Base-by-base conservation (phyloP, 2,113 vertebrate species). In the Brachyhypopomus occidentalis region DNA sequence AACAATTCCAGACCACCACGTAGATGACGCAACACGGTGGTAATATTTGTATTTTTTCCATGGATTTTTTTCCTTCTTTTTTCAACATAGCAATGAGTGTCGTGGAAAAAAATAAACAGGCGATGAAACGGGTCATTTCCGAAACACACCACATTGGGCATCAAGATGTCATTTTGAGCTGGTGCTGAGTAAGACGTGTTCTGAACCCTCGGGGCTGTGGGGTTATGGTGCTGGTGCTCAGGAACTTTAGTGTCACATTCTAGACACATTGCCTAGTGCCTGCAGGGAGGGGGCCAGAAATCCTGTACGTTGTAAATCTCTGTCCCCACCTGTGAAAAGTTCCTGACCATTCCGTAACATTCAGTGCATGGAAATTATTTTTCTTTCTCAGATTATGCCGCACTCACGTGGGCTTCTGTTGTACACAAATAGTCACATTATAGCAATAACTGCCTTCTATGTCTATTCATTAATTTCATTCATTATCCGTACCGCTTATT, bases 161-260 rank as follows among this genome's bases (percentile, higher is more conserved):
- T 25, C 0, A 73, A 14, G 48, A 22, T 9, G 16, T 23, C 75
- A 52, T 36, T 34, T 64, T 84, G 75, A 76, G 23, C 52, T 22
- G 22, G 71, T 62, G 30, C 41, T 9, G 16, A 23, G 22, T 55
- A 30, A 58, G 48, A 64, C 60, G 7, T 11, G 12, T 52, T 8
- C 45, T 82, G 75, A 84, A 52, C 83, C 83, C 64, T 41, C 0
- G 11, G 72, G 78, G 76, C 56, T 20, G 11, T 23, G 36, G 45
- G 84, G 84, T 83, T 74, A 67, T 0, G 30, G 62, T 59, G 77
- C 71, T 62, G 81, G 27, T 64, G 67, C 72, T 63, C 5, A 64
- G 17, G 67, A 27, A 67, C 22, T 76, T 77, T 64, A 73, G 72
- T 78, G 66, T 66, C 12, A 60, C 36, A 4, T 52, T 78, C 60